These are phyloP conservation scores for Sphaeramia orbicularis DNA, from an alignment of 2,797 vertebrate species.

Conservation along the genomic window DNA sequence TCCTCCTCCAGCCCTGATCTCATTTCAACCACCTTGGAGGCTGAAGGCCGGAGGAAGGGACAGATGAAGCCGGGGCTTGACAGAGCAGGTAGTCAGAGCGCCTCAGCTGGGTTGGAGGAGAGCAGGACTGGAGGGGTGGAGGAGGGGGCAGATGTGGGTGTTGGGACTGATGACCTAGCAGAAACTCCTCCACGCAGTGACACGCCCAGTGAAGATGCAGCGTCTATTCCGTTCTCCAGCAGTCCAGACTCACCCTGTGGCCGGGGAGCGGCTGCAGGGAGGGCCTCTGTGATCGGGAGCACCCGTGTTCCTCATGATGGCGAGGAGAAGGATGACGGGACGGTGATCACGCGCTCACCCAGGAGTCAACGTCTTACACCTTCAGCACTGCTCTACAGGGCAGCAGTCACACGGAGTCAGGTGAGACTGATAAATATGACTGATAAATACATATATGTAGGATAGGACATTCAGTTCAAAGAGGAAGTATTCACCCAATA, in stretches of 20 bases:
- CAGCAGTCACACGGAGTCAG: slow-evolving; percentile 95
- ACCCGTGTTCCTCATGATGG: slow-evolving; percentile 75
- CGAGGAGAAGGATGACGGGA: slow-evolving; percentile 87
- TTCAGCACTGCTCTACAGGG: slow-evolving; percentile 93
- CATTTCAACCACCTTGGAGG: slow-evolving; percentile 91
- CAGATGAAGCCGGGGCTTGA: slow-evolving; percentile 75
- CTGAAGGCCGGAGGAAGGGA: slow-evolving; percentile 79
- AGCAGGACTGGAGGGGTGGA: slow-evolving; percentile 54
- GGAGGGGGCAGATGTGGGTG: slow-evolving; percentile 63
- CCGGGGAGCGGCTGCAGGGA: slow-evolving; percentile 81
- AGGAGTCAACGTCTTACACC: slow-evolving; percentile 91
- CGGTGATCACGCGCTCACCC: slow-evolving; percentile 83
- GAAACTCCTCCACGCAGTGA: slow-evolving; percentile 88
- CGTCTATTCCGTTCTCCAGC: slow-evolving; percentile 90
- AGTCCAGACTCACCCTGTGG: slow-evolving; percentile 92
- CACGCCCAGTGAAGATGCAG: slow-evolving; percentile 91
- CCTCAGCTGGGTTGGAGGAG: slow-evolving; percentile 81
- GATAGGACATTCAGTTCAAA: not conserved
- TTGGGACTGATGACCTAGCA: slow-evolving; percentile 74
- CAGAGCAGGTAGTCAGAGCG: slow-evolving; percentile 82
- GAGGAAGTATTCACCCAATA: no score
- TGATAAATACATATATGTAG: not conserved
- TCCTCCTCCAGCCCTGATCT: slow-evolving; percentile 95
- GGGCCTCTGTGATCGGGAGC: slow-evolving; percentile 73
- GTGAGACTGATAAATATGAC: slow-evolving; percentile 68